These are phyloP conservation scores for Camptogramma bilineatum DNA, from an alignment of 2,888 invertebrate genomes.

Conservation along the genomic window DNA sequence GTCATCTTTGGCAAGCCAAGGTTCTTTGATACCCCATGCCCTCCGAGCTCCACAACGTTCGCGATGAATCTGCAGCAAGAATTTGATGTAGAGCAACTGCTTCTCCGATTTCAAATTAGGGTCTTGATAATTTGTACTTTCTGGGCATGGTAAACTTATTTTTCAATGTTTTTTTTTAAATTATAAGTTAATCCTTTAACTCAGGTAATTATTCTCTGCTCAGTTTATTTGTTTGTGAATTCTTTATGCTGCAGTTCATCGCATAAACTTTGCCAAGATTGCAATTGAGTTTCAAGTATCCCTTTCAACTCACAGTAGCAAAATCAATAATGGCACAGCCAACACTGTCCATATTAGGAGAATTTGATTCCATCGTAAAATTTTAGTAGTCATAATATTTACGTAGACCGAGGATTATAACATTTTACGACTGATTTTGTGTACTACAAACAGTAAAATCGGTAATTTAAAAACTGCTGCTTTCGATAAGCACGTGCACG, in stretches of 20 bases:
- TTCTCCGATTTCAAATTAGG: background rate
- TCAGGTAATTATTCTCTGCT: too few species aligned
- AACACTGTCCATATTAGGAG: slow-evolving; percentile 38
- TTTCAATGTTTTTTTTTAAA: too few species aligned
- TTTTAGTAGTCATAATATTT: slow-evolving; percentile 39
- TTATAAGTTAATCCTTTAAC: too few species aligned
- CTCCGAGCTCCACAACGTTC: slow-evolving; percentile 73
- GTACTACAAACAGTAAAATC: slow-evolving; percentile 21
- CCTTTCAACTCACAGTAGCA: slow-evolving; percentile 25
- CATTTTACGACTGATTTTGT: slow-evolving; percentile 41
- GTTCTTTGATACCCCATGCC: slow-evolving; percentile 75
- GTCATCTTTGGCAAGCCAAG: slow-evolving; percentile 79
- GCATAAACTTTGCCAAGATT: slow-evolving; percentile 3
- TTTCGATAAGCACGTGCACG: slow-evolving; percentile 11
- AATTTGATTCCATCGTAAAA: slow-evolving; percentile 47
- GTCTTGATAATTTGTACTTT: background rate
- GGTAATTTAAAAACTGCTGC: slow-evolving; percentile 15
- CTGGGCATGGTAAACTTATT: background rate
- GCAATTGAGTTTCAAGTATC: slow-evolving; percentile 7
- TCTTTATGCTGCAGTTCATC: background rate
- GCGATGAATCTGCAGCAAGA: slow-evolving; percentile 76
- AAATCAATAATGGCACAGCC: slow-evolving; percentile 32
- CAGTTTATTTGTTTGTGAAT: background rate
- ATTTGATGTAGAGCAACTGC: slow-evolving; percentile 35
- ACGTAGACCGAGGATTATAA: slow-evolving; percentile 38